Conservation (phyloP, 2,888 invertebrate genomes). For the Drosophila lutescens region DNA sequence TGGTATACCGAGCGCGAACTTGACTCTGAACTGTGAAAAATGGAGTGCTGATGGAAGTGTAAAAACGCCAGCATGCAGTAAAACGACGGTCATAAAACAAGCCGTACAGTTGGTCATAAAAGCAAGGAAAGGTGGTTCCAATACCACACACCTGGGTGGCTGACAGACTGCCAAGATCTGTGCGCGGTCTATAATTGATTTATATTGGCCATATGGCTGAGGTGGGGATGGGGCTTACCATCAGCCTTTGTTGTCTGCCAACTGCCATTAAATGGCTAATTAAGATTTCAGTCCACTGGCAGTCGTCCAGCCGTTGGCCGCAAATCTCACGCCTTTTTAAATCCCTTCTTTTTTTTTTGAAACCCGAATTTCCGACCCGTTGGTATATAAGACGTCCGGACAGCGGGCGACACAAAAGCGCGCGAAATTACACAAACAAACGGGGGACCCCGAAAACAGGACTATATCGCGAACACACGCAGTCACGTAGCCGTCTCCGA, state of each 20-base stretch:
- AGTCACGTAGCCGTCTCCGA: constrained; percentile 30
- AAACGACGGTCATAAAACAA: constrained; percentile 39
- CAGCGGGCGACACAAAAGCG: constrained; percentile 69
- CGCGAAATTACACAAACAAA: constrained; percentile 64
- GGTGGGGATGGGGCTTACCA: constrained; percentile 28
- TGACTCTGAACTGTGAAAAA: constrained; percentile 39
- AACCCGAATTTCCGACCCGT: constrained; percentile 34
- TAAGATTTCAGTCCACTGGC: constrained; percentile 63
- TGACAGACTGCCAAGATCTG: constrained; percentile 22
- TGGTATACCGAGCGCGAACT: constrained; percentile 24
- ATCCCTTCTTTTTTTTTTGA: constrained; percentile 42
- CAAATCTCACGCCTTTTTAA: constrained; percentile 51
- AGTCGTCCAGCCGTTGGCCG: constrained; percentile 63
- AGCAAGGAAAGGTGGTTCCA: not conserved
- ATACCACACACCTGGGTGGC: constrained; percentile 29
- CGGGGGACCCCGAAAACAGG: constrained; percentile 9
- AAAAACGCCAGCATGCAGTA: constrained; percentile 40
- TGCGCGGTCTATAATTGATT: constrained; percentile 64
- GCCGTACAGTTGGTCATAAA: constrained; percentile 22
- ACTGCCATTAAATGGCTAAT: constrained; percentile 68
- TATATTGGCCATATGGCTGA: constrained; percentile 55
- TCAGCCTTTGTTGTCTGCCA: constrained; percentile 66
- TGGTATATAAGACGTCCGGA: constrained; percentile 15
- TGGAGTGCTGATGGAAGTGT: constrained; percentile 44
- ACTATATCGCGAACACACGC: constrained; percentile 27